These are phyloP conservation scores for Pseudotriccus pelzelni DNA, from an alignment of 2,797 vertebrate genomes.

Conservation along the genomic window DNA sequence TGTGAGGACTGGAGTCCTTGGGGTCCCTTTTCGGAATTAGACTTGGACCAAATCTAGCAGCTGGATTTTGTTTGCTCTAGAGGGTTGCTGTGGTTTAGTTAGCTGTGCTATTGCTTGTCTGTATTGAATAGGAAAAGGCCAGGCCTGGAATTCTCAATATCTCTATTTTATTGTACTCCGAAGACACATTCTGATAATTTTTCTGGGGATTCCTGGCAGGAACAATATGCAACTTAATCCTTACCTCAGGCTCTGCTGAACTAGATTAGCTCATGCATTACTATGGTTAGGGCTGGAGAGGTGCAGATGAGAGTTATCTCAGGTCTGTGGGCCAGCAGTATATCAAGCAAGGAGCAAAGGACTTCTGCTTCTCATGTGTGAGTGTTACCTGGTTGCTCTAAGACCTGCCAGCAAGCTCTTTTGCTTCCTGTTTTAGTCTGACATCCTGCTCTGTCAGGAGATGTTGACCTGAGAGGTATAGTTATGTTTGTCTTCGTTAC, in stretches of 20 bases:
- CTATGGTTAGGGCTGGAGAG: background rate
- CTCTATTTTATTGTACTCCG: constrained; percentile 42
- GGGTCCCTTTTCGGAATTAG: constrained; percentile 49
- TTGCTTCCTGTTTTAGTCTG: background rate
- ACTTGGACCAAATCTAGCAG: constrained; percentile 48
- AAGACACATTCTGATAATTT: constrained; percentile 57
- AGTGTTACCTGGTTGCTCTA: background rate
- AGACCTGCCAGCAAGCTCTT: background rate
- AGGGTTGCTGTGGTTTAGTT: constrained; percentile 41
- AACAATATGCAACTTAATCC: constrained; percentile 9
- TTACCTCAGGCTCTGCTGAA: background rate
- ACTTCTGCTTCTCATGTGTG: background rate
- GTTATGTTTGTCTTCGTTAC: background rate
- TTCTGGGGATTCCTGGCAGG: constrained; percentile 41
- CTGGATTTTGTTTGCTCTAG: constrained; percentile 52
- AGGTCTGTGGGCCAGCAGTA: background rate
- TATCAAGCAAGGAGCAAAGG: background rate
- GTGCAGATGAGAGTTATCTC: background rate
- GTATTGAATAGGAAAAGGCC: constrained; percentile 20
- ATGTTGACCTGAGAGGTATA: background rate
- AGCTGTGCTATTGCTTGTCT: background rate
- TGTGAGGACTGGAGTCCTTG: constrained; percentile 45
- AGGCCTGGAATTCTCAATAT: constrained; percentile 37
- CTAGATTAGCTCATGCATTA: background rate
- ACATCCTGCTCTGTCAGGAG: background rate